Evolutionary conservation across 2,113 vertebrate species (phyloP).

Genomic region (Phoxinus phoxinus): DNA sequence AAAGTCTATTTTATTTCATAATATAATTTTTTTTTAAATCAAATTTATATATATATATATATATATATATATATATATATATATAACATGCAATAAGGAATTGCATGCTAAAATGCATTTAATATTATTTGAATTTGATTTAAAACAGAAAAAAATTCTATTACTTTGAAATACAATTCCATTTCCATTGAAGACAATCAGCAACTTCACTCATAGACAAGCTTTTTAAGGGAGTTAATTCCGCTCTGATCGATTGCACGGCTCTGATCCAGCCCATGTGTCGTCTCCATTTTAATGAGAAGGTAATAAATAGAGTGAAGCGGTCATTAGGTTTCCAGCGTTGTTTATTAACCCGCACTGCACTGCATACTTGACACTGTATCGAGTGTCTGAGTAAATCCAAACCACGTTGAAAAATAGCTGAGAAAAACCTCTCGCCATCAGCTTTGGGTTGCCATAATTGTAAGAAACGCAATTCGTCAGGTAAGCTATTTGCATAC

Average conservation of each 20-base stretch:
- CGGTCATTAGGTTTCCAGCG: slow-evolving; percentile 49
- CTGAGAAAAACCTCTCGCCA: slow-evolving; percentile 13
- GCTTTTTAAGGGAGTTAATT: slow-evolving; percentile 60
- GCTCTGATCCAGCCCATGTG: slow-evolving; percentile 64
- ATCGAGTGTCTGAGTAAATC: slow-evolving; percentile 15
- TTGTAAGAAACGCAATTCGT: background rate
- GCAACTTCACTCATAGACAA: background rate
- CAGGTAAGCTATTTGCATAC: background rate
- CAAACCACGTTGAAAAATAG: slow-evolving; percentile 8
- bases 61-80: no score
- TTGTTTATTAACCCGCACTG: slow-evolving; percentile 61
- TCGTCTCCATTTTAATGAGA: slow-evolving; percentile 70
- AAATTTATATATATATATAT: no score
- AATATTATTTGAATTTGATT: background rate
- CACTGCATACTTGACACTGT: slow-evolving; percentile 32
- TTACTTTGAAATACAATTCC: background rate
- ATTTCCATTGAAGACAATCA: background rate
- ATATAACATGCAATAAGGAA: no score
- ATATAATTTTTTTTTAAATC: background rate
- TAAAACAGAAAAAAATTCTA: background rate
- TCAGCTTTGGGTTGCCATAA: slow-evolving; percentile 18
- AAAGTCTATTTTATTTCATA: background rate
- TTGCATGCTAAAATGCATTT: background rate
- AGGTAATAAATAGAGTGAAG: slow-evolving; percentile 68
- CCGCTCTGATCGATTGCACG: slow-evolving; percentile 64